Evolutionary conservation across 2,797 vertebrate genomes (phyloP), one percentile per base, ranked within the genome.

Genomic region (Denticeps clupeoides): DNA sequence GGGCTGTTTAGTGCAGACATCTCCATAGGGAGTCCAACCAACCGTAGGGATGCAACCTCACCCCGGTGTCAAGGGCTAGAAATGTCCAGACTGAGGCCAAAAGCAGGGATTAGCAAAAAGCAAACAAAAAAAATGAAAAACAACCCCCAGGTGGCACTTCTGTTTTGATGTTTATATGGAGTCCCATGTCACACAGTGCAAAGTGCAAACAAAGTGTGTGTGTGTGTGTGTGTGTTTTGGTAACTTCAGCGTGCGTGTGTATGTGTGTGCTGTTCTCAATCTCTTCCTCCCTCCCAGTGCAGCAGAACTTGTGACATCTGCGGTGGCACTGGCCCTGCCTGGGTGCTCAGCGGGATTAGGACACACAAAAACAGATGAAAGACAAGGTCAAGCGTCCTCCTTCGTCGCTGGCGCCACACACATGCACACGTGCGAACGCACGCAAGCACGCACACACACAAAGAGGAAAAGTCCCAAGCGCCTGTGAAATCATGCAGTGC

Each of bases 361-460:
- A 63, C 67, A 62, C 67, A 71, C 69, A 60, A 59, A 68, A 70
- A 63, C 62, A 70, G 75, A 79, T 79, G 77, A 79, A 79, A 79
- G 77, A 65, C 11, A 67, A 72, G 75, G 75, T 77, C 77, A 72
- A 55, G 60, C 50, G 52, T 48, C 56, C 63, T 68, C 60, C 67
- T 62, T 16, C n/a, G 49, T 18, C 12, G 24, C 55, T 55, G 55
- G 62, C 59, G 58, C 67, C 53, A 40, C 42, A 53, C 56, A 57
- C 56, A 53, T 44, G 56, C 58, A 49, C 47, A 67, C 50, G 62
- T 47, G 47, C 13, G 56, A 46, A 54, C 32, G 15, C 12, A 21
- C 47, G 22, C 16, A 28, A 47, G 29, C 41, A 29, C 18, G 7
- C 25, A 25, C 31, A 19, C 49, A 55, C 15, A 56, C 25, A 49